Percentiles rank a stretch among this genome's conserved stretches.
phyloP scores from a whole-genome alignment of 2,797 vertebrate genomes.

The Rhincodon typus region DNA sequence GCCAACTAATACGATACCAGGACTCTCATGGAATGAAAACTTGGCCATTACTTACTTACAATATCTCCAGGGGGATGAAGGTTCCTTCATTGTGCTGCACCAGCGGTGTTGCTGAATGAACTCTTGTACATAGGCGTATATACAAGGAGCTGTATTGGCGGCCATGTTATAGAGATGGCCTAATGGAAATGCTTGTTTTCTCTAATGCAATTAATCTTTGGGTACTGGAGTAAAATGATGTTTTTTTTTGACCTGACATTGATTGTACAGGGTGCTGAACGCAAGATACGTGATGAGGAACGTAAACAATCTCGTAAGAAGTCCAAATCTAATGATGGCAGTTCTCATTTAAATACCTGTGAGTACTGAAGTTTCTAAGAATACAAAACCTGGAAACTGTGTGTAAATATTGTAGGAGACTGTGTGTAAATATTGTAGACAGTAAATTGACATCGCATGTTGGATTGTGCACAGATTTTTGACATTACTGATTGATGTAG shows the following conservation, averaged over 20 bases:
- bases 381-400: not conserved
- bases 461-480: not conserved
- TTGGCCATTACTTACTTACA: not conserved
- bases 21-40: not conserved
- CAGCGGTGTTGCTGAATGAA: not conserved
- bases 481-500: not conserved
- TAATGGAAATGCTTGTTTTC: not conserved
- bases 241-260: conserved; percentile 39
- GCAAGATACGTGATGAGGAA: conserved; percentile 97
- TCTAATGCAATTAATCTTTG: not conserved
- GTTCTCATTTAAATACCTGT: conserved; percentile 59
- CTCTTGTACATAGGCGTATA: not conserved
- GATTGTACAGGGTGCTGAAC: conserved; percentile 72
- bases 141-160: not conserved
- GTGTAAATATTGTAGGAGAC: not conserved
- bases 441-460: not conserved
- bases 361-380: conserved; percentile 47
- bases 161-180: not conserved
- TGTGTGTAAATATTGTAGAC: not conserved
- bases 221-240: not conserved
- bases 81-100: not conserved
- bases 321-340: conserved; percentile 79
- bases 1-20: not conserved
- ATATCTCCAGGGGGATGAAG: not conserved
- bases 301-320: conserved; percentile 96